Evolutionary conservation across 2,888 invertebrate species (phyloP), one percentile per base, ranked within the genome.

Genomic region (Tholera decimalis): DNA sequence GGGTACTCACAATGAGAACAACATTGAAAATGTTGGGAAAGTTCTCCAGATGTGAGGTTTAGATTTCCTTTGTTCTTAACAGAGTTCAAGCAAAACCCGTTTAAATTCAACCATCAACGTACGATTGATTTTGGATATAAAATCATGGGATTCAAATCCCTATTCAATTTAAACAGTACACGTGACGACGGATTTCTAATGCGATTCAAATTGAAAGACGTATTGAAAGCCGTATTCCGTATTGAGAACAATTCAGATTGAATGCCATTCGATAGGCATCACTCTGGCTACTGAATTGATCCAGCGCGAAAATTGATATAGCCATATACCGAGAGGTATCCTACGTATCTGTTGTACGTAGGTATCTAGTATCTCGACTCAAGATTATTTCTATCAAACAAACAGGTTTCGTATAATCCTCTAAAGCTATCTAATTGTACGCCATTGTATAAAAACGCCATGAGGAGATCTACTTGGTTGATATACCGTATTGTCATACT

Each of bases 181-280:
- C 39, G 59, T 60, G 77, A 57, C 41, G 61, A 58, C 28, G 59
- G 44, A 37, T 35, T 62, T 57, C 51, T 47, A 71, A 68, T 44
- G 43, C 43, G 54, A 70, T 73, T 77, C 60, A 61, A 78, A 61
- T 65, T 68, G 68, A 70, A 75, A 73, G 68, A 73, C 67, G 62
- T 30, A n/a, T n/a, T n/a, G n/a, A n/a, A n/a, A n/a, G 58, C 56
- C 67, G 43, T 77, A 51, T 49, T 71, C 54, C 58, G 57, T 66
- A 63, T 71, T 64, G 72, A 70, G 78, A 75, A 68, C 69, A 74
- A 72, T 80, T 67, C 55, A 54, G 65, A 74, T 61, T 69, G 72
- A 68, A 72, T 80, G 72, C 61, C 33, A 66, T 69, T 68, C 64
- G 51, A 74, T 67, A 63, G 65, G 54, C 43, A 61, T 62, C 66